These are phyloP conservation scores for Cataglyphis rosenhaueri DNA, from an alignment of 2,888 invertebrate species.

Conservation along the genomic window DNA sequence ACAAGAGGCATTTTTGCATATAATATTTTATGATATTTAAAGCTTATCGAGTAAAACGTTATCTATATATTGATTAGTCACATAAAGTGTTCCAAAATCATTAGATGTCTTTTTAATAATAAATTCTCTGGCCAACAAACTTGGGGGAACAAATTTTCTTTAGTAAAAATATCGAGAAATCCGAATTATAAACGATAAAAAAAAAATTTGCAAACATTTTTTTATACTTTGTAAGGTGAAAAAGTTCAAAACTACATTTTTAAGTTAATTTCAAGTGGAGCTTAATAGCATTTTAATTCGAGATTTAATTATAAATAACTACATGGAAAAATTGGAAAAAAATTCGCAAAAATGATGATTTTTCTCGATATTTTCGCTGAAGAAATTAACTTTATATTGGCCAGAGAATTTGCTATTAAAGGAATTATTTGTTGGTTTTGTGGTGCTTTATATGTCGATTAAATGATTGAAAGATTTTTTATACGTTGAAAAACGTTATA, in stretches of 20 bases:
- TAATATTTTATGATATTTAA: slow-evolving; percentile 3
- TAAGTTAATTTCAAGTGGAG: background rate
- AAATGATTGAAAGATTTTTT: background rate
- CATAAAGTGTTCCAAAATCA: background rate
- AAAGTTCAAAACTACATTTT: background rate
- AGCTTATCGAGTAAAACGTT: background rate
- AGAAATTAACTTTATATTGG: background rate
- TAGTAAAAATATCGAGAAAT: background rate
- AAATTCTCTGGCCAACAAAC: background rate
- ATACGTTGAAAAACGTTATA: background rate
- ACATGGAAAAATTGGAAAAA: background rate
- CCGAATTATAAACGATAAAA: background rate
- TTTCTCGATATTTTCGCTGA: background rate
- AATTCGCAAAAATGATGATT: background rate
- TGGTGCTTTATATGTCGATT: background rate
- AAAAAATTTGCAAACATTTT: background rate
- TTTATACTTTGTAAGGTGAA: background rate
- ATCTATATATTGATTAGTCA: background rate
- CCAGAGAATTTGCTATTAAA: background rate
- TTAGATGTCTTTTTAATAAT: background rate
- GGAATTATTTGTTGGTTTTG: background rate
- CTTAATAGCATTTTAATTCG: background rate
- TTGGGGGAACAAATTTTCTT: background rate
- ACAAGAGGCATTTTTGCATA: background rate
- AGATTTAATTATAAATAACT: background rate